Base-by-base conservation (phyloP, 2,797 vertebrate species). In the Onychomys torridus region DNA sequence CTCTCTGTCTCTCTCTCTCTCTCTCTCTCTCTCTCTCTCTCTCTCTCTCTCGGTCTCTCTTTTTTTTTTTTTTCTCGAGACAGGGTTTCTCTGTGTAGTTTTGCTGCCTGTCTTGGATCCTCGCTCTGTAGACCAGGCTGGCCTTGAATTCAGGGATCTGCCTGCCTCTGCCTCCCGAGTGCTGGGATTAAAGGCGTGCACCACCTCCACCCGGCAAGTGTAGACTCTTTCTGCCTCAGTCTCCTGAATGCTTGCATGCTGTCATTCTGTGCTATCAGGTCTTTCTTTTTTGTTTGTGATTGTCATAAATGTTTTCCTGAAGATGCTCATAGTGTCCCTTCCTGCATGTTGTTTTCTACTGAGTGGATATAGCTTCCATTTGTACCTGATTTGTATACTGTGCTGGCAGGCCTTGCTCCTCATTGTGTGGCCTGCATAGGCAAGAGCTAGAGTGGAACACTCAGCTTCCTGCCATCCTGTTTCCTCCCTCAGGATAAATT, bases 401-500 rank as follows among this genome's bases (percentile, higher is more conserved):
- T 55, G n/a, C 79, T n/a, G 49, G 40, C 32, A 63, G 71, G 71
- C 21, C 37, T 21, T 13, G 67, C 37, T 69, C 19, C 59, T 34
- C 27, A 6, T 6, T 9, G 34, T 71, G 25, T 32, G 34, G 49
- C 14, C 29, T 78, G 43, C 25, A 29, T 0, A 21, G 12, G 52
- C 52, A n/a, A n/a, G 81, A 14, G 52, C 69, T 52, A 37, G n/a
- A 34, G 52, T 32, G 21, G 71, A 10, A 16, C 19, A 12, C 25
- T 29, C 16, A 6, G 34, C n/a, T 19, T 0, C 9, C 9, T 25
- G 25, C 19, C 37, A 4, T 8, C 17, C n/a, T 19, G 2, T 6
- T 13, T 43, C 43, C 55, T 67, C 32, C 67, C 10, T 59, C 16
- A n/a, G 82, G 76, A 4, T 40, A 43, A 40, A 19, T 40, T 57